Evolutionary conservation across 53 echinoderm and acorn worm genomes (phyloP).

Genomic region (Astropecten irregularis): DNA sequence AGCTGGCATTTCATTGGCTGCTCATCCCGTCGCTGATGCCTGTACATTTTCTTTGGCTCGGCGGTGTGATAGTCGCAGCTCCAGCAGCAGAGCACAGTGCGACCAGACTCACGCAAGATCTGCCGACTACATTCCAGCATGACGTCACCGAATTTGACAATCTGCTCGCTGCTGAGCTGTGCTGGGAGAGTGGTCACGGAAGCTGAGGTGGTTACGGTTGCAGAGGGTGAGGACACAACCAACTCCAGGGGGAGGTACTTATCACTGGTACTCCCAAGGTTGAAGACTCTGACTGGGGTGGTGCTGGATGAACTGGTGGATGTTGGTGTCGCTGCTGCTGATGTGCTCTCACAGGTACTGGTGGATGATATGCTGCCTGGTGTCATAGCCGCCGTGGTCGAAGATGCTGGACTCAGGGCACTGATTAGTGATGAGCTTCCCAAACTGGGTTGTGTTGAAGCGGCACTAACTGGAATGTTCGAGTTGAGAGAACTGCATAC

Average conservation of each 20-base stretch:
- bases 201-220: constrained; percentile 37
- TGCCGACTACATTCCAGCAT: constrained; percentile 92
- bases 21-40: constrained; percentile 89
- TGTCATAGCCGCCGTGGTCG: background rate
- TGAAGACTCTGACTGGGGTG: constrained; percentile 48
- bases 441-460: background rate
- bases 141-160: constrained; percentile 90
- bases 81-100: constrained; percentile 98
- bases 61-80: constrained; percentile 98
- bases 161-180: constrained; percentile 72
- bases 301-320: constrained; percentile 21
- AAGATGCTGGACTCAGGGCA: constrained; percentile 15
- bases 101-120: constrained; percentile 92
- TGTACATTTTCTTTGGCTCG: constrained; percentile 97
- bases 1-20: constrained; percentile 94
- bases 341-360: constrained; percentile 1
- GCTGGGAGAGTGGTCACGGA: constrained; percentile 43
- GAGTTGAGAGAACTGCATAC: constrained; percentile 10
- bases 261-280: constrained; percentile 78
- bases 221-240: constrained; percentile 39
- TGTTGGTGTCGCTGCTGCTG: background rate
- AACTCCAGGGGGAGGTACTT: constrained; percentile 91
- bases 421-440: background rate
- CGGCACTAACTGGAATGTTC: constrained; percentile 9
- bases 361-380: constrained; percentile 14